Evolutionary conservation across 1,140 invertebrate genomes (phyloP).

Genomic region (Zaprionus nigranus): DNA sequence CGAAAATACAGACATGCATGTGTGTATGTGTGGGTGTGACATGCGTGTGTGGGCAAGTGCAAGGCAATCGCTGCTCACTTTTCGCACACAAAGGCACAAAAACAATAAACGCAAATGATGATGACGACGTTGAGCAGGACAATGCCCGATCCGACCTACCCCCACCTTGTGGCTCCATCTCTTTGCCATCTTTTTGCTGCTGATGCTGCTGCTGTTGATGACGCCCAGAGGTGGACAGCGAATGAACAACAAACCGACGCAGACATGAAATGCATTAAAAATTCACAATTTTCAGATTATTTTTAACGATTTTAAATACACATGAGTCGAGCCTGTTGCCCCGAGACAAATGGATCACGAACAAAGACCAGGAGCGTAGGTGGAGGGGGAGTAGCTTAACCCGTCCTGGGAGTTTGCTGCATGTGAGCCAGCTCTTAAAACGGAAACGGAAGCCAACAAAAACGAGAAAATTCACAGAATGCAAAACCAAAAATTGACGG

Average conservation of each 20-base stretch:
- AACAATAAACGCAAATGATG: conserved; percentile 82
- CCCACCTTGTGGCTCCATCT: not conserved
- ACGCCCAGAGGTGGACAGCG: conserved; percentile 51
- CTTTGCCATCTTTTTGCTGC: not conserved
- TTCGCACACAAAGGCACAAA: conserved; percentile 76
- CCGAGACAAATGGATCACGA: conserved; percentile 71
- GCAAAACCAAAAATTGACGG: conserved; percentile 49
- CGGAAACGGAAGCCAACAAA: not conserved
- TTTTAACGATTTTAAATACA: conserved; percentile 83
- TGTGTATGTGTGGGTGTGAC: conserved; percentile 19
- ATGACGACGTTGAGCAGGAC: conserved; percentile 39
- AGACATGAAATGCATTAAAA: conserved; percentile 79
- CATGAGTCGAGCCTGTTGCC: conserved; percentile 54
- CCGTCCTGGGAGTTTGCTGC: not conserved
- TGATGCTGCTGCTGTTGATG: conserved; percentile 20
- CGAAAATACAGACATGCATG: conserved; percentile 21
- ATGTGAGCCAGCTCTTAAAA: not conserved
- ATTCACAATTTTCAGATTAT: conserved; percentile 82
- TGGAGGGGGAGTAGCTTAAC: not conserved
- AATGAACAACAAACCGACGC: conserved; percentile 41
- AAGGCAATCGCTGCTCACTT: conserved; percentile 81
- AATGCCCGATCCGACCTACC: conserved; percentile 27
- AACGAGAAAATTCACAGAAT: conserved; percentile 19
- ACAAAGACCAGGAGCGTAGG: not conserved
- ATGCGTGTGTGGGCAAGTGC: conserved; percentile 37